Conservation (phyloP, 2,113 vertebrate species). For the Thalassarche chlororhynchos region DNA sequence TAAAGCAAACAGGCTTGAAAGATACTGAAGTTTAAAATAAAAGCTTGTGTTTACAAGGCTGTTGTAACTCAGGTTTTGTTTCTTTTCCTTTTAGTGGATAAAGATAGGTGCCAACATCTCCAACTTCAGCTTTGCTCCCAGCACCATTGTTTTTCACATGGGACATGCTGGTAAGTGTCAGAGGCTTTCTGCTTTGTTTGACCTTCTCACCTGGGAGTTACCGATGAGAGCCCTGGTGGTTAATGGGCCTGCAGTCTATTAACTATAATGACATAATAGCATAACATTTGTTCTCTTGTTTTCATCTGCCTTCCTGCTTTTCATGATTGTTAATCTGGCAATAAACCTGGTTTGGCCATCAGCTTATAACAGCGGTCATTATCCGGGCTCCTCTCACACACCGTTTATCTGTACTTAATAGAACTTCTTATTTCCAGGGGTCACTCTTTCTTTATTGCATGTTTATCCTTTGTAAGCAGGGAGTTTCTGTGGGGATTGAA, state of each 20-base stretch:
- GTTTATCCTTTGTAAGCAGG: constrained; percentile 29
- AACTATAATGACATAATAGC: constrained; percentile 82
- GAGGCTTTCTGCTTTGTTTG: constrained; percentile 62
- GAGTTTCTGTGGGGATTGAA: constrained; percentile 26
- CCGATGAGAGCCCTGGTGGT: constrained; percentile 33
- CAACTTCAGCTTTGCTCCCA: constrained; percentile 95
- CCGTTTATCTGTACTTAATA: constrained; percentile 69
- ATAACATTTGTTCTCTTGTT: constrained; percentile 69
- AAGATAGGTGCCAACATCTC: constrained; percentile 97
- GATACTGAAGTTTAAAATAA: neutral
- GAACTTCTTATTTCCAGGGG: constrained; percentile 63
- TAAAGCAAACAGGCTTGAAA: neutral
- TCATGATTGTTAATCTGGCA: constrained; percentile 65
- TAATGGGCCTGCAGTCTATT: constrained; percentile 74
- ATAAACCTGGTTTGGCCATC: constrained; percentile 73
- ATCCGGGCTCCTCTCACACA: constrained; percentile 40
- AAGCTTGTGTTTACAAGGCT: neutral
- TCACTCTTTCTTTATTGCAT: constrained; percentile 49
- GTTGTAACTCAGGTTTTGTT: neutral
- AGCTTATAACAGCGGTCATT: constrained; percentile 69
- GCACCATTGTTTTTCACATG: constrained; percentile 93
- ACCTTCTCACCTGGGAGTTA: constrained; percentile 69
- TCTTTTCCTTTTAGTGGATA: constrained; percentile 84
- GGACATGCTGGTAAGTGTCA: constrained; percentile 92
- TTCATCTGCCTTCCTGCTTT: constrained; percentile 72